Conservation (phyloP, 2,113 vertebrate genomes). For the Leptocoma aspasia region DNA sequence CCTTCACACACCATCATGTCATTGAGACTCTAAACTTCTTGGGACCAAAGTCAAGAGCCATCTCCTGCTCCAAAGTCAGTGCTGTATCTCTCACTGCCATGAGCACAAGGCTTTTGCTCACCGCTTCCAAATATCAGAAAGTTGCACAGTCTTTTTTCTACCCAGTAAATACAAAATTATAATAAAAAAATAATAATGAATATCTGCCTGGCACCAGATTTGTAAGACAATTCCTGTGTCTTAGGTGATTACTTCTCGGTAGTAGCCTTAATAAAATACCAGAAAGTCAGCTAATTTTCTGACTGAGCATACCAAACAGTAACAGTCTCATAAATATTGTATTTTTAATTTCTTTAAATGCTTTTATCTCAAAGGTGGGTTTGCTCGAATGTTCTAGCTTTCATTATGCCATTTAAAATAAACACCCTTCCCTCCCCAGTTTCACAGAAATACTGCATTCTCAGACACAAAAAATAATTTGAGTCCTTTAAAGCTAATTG, state of each 20-base stretch:
- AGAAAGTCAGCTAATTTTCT: neutral
- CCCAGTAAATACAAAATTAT: neutral
- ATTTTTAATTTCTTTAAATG: neutral
- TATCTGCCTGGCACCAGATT: neutral
- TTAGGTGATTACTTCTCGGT: neutral
- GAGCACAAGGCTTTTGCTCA: neutral
- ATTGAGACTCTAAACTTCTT: neutral
- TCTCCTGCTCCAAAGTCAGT: neutral
- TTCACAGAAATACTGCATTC: neutral
- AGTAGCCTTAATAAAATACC: neutral
- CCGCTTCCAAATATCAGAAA: neutral
- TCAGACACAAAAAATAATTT: neutral
- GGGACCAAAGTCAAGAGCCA: neutral
- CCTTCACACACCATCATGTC: accelerated
- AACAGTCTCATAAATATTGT: neutral
- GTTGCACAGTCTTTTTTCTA: neutral
- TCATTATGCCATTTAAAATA: neutral
- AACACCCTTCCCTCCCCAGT: neutral
- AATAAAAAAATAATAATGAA: neutral
- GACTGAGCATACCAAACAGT: neutral
- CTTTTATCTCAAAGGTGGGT: neutral
- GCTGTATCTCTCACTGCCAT: neutral
- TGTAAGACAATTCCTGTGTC: neutral
- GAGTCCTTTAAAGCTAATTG: neutral
- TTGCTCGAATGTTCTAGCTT: neutral